Percentiles rank a stretch among this genome's conserved stretches.
Evolutionary conservation across 1,140 invertebrate species (phyloP).

Genomic region (Drosophila pachea): DNA sequence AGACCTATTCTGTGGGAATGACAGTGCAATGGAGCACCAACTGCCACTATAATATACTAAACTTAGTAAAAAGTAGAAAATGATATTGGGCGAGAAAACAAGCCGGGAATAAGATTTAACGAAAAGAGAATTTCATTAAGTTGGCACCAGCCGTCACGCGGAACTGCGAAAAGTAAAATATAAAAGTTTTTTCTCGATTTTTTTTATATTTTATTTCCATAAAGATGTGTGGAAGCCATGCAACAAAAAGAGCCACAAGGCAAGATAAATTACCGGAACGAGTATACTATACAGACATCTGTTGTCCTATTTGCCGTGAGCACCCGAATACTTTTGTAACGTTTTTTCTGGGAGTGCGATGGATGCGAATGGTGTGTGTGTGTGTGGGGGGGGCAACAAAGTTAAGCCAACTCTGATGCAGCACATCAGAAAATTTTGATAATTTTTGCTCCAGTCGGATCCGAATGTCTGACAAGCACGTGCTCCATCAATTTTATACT

Average conservation of each 20-base stretch:
- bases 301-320: slow-evolving; percentile 15
- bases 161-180: slow-evolving; percentile 39
- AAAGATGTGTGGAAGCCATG: slow-evolving; percentile 13
- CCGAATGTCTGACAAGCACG: slow-evolving; percentile 43
- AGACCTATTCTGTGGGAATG: too few relatives aligned
- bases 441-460: slow-evolving; percentile 32
- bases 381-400: slow-evolving; percentile 9
- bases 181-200: slow-evolving; percentile 53
- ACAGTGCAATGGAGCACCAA: slow-evolving; percentile 1
- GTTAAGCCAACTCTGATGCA: slow-evolving; percentile 23
- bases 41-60: slow-evolving; percentile 27
- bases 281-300: slow-evolving; percentile 26
- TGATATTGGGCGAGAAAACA: slow-evolving; percentile 35
- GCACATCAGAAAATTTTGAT: slow-evolving; percentile 47
- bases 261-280: slow-evolving; percentile 16
- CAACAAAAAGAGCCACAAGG: slow-evolving; percentile 21
- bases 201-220: slow-evolving; percentile 30
- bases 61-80: slow-evolving; percentile 44
- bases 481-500: slow-evolving; percentile 69
- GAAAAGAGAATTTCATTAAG: slow-evolving; percentile 67
- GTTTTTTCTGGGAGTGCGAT: slow-evolving; percentile 11
- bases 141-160: slow-evolving; percentile 47
- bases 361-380: too few relatives aligned
- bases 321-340: slow-evolving; percentile 20
- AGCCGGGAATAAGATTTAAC: slow-evolving; percentile 25